Evolutionary conservation across 2,113 vertebrate species (phyloP).

Genomic region (Cyprinus carpio): DNA sequence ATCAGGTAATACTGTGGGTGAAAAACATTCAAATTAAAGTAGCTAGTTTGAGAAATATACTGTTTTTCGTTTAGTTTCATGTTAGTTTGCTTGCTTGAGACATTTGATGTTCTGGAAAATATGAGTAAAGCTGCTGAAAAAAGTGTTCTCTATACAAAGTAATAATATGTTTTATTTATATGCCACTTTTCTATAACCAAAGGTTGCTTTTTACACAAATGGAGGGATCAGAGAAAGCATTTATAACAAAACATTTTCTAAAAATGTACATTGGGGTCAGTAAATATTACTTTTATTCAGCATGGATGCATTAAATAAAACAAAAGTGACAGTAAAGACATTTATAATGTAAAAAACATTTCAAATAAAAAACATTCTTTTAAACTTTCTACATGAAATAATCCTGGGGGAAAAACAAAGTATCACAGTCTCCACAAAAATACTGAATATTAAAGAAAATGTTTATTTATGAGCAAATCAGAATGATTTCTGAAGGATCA

Average conservation of each 20-base stretch:
- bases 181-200: background rate
- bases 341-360: background rate
- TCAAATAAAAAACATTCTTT: too few relatives aligned
- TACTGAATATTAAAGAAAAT: too few relatives aligned
- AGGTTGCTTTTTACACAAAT: background rate
- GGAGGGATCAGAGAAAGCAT: background rate
- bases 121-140: background rate
- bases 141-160: background rate
- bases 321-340: background rate
- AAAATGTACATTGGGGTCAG: background rate
- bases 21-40: background rate
- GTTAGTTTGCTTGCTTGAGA: background rate
- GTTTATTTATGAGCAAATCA: background rate
- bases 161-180: background rate
- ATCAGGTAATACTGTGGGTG: background rate
- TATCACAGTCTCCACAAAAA: too few relatives aligned
- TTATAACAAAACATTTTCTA: background rate
- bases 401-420: background rate
- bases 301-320: background rate
- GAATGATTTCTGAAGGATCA: background rate
- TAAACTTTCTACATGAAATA: background rate
- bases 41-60: background rate
- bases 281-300: background rate
- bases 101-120: background rate
- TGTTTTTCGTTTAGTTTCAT: background rate